Evolutionary conservation across 1,140 invertebrate genomes (phyloP).

Genomic region (Drosophila paulistorum): DNA sequence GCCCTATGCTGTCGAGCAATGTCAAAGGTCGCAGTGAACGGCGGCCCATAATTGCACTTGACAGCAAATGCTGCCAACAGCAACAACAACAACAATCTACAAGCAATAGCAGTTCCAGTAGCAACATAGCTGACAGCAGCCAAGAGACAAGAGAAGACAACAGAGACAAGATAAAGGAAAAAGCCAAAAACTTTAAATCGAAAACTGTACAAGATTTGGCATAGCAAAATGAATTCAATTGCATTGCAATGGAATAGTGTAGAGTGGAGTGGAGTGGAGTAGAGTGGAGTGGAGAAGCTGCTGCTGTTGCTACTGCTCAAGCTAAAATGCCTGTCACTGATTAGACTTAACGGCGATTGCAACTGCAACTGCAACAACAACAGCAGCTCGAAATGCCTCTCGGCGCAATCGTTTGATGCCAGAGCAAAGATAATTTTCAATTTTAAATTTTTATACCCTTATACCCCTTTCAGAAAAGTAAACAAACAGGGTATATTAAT

Average conservation of each 20-base stretch:
- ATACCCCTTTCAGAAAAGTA: too few species aligned
- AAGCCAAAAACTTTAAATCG: constrained; percentile 16
- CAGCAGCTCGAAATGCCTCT: constrained; percentile 9
- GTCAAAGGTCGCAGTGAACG: constrained; percentile 20
- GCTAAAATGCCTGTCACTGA: constrained; percentile 15
- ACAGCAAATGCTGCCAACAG: constrained; percentile 15
- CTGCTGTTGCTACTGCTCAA: background rate
- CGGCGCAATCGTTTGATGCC: constrained; percentile 18
- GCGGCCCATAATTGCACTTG: constrained; percentile 23
- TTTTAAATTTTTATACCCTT: background rate
- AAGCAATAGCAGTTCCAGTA: background rate
- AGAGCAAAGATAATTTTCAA: constrained; percentile 16
- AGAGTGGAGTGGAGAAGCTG: background rate
- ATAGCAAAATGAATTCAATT: constrained; percentile 21
- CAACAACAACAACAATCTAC: background rate
- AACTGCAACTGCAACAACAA: constrained; percentile 22
- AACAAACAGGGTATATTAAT: too few species aligned
- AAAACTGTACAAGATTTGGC: constrained; percentile 21
- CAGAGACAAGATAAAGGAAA: constrained; percentile 9
- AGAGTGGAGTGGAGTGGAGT: too few species aligned
- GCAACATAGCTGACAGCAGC: background rate
- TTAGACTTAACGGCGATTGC: constrained; percentile 18
- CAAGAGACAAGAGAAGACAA: constrained; percentile 4
- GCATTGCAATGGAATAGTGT: background rate
- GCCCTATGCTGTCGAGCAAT: constrained; percentile 11